phyloP scores from a whole-genome alignment of 64 coral and sea anemone genomes.

The Stichodactyla mertensii region DNA sequence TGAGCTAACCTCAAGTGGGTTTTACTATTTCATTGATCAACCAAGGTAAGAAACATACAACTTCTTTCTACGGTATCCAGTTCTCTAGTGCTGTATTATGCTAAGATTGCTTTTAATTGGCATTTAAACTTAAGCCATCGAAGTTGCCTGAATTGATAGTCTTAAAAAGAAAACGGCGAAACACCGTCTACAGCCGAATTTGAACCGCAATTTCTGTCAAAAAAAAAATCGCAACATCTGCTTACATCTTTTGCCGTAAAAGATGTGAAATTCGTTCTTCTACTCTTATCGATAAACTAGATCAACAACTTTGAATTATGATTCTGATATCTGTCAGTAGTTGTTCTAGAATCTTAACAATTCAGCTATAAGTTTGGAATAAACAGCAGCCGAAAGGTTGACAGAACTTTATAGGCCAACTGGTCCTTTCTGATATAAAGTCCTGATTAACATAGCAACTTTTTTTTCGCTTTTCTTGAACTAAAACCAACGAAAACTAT shows the following conservation, averaged over 20 bases:
- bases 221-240: not conserved
- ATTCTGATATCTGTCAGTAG: too few relatives aligned
- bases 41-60: too few relatives aligned
- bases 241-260: not conserved
- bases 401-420: not conserved
- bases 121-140: too few relatives aligned
- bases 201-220: not conserved
- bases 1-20: too few relatives aligned
- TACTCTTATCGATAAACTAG: too few relatives aligned
- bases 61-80: too few relatives aligned
- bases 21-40: too few relatives aligned
- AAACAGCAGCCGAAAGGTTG: not conserved
- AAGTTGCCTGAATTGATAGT: too few relatives aligned
- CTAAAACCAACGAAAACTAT: not conserved
- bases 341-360: not conserved
- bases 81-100: too few relatives aligned
- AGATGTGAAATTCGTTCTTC: not conserved
- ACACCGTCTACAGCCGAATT: not conserved
- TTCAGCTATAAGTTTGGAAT: not conserved
- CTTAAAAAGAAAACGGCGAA: not conserved
- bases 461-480: not conserved
- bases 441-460: not conserved
- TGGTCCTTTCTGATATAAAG: not conserved
- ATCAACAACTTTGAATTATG: too few relatives aligned
- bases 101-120: too few relatives aligned